These are phyloP conservation scores for Apotomis capreana DNA, from an alignment of 2,888 invertebrate species.

Conservation along the genomic window DNA sequence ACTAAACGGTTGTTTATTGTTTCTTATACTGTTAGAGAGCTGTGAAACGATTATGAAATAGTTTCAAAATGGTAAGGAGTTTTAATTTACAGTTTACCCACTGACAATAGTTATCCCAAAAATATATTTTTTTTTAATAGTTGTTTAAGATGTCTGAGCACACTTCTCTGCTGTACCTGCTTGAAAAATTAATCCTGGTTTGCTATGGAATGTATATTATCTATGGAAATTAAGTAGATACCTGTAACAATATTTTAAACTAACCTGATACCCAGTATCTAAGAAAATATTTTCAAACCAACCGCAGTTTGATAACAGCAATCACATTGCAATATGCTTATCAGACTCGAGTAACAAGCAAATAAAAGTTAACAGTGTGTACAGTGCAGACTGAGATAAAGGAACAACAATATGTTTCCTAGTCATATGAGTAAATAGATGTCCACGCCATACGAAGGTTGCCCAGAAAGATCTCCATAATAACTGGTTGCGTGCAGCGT, in stretches of 20 bases:
- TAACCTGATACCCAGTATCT: not conserved
- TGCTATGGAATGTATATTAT: no score
- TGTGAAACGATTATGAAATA: not conserved
- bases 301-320: conserved; percentile 7
- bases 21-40: not conserved
- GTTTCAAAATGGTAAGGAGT: not conserved
- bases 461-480: no score
- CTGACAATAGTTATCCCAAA: not conserved
- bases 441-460: no score
- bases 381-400: not conserved
- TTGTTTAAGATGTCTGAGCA: no score
- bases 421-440: no score
- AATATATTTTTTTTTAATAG: not conserved
- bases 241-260: not conserved
- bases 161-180: no score
- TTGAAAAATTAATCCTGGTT: no score
- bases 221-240: not conserved
- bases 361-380: conserved; percentile 2
- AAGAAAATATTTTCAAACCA: not conserved
- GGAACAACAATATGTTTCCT: not conserved
- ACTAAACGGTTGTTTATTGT: not conserved
- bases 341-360: conserved; percentile 10
- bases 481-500: no score
- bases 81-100: not conserved
- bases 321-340: not conserved